Evolutionary conservation across 1,140 invertebrate genomes (phyloP), one percentile per base, ranked within the genome.

Genomic region (Drosophila pseudoananassae): DNA sequence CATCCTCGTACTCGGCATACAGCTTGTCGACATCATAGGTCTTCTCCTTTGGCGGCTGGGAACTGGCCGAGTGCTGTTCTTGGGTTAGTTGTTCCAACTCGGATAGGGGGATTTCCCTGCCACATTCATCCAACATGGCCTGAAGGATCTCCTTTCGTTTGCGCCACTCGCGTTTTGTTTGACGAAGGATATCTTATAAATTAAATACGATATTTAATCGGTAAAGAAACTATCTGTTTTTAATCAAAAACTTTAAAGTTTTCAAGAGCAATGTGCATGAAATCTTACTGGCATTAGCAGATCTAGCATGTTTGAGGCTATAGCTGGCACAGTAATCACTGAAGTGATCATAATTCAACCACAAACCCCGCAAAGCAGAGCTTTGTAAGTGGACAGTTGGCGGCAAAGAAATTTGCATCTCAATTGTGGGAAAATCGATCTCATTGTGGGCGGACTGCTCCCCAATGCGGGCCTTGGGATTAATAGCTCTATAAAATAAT

Each of bases 261-360:
- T 20, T 20, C 2, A 20, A 3, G 20, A 20, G 20, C 2, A 20
- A 3, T 23, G 12, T 25, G n/a, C 5, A 0, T 0, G 9, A 12
- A n/a, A 23, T 46, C 74, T 63, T 45, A 91, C 90, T 91, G 12
- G 90, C 83, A 53, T 84, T 76, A 4, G 74, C 79, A 3, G 90
- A 90, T n/a, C 90, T 71, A 6, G 76, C 76, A 53, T 75, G 79
- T 15, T 60, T 92, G 54, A 79, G 74, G 58, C 76, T 71, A 20
- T 92, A 94, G n/a, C 92, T 93, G 2, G 66, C 74, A 70, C 92
- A 92, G 8, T 91, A 89, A 56, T 93, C 92, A 61, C 92, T 93
- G 15, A 93, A 93, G 85, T 95, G 94, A 70, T 95, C 94, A 69
- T 94, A 95, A 56, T 93, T 93, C 4, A 94, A 59, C 93, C 94